Conservation (phyloP, 2,113 vertebrate genomes). For the Epinephelus fuscoguttatus region DNA sequence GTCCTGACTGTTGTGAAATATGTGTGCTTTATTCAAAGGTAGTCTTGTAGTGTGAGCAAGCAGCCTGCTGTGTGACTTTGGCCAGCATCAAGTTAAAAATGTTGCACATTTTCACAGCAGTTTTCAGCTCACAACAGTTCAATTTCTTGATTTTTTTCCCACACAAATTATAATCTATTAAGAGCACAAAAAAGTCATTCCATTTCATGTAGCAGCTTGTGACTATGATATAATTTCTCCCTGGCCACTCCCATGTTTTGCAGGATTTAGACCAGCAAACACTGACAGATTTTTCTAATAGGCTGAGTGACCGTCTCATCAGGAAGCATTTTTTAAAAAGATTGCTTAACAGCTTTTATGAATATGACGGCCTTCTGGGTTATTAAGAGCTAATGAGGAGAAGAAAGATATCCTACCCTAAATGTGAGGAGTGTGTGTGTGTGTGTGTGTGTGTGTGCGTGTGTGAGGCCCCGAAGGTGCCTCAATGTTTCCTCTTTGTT, state of each 20-base stretch:
- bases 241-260: conserved; percentile 27
- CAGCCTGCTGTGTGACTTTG: neutral
- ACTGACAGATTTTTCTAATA: conserved; percentile 40
- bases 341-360: conserved; percentile 61
- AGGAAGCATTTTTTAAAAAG: conserved; percentile 51
- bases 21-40: neutral
- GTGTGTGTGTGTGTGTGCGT: conserved; percentile 27
- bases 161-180: no score
- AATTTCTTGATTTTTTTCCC: no score
- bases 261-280: conserved; percentile 34
- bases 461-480: conserved; percentile 7
- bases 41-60: neutral
- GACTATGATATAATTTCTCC: neutral
- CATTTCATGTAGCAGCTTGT: conserved; percentile 2
- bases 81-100: no score
- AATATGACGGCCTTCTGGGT: conserved; percentile 65
- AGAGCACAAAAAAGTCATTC: no score
- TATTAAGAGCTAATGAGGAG: conserved; percentile 66
- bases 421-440: conserved; percentile 33
- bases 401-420: conserved; percentile 46
- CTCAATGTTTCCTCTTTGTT: conserved; percentile 49
- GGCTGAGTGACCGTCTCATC: conserved; percentile 62
- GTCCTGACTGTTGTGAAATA: neutral
- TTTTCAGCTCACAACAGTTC: no score
- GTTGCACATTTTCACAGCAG: no score